Percentiles rank a stretch among this genome's conserved stretches.
phyloP scores from a whole-genome alignment of 1,140 invertebrate species.

The Dendrolimus kikuchii region DNA sequence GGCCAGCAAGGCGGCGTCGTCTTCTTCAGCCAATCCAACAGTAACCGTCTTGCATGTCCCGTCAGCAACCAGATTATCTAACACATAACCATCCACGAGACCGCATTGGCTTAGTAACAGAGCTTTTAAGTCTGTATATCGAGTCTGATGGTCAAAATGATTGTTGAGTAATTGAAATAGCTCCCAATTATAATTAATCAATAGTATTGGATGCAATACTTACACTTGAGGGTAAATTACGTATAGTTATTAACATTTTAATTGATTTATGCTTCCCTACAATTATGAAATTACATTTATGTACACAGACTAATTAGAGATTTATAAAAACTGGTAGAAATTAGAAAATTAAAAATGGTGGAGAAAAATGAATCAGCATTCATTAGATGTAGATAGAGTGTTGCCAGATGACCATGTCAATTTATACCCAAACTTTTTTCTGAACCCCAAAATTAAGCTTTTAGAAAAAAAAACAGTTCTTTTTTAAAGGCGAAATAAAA shows the following conservation, averaged over 20 bases:
- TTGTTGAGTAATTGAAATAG: not conserved
- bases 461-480: no score
- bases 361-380: no score
- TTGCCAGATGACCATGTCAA: no score
- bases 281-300: no score
- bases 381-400: no score
- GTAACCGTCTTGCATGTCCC: constrained; percentile 32
- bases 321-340: no score
- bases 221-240: constrained; percentile 37
- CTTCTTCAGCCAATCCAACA: constrained; percentile 36
- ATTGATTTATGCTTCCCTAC: not conserved
- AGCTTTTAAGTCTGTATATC: constrained; percentile 31
- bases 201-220: constrained; percentile 8
- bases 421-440: no score
- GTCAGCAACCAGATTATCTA: constrained; percentile 38
- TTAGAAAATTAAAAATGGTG: no score
- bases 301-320: no score
- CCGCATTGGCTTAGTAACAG: constrained; percentile 33
- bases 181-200: no score
- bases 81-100: constrained; percentile 27
- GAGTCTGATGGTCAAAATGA: constrained; percentile 20
- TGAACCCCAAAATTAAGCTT: no score
- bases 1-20: constrained; percentile 30
- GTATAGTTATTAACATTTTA: constrained; percentile 40
- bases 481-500: no score